These are phyloP conservation scores for Lucinisca nassula DNA, from an alignment of 2,888 invertebrate species.

Conservation along the genomic window DNA sequence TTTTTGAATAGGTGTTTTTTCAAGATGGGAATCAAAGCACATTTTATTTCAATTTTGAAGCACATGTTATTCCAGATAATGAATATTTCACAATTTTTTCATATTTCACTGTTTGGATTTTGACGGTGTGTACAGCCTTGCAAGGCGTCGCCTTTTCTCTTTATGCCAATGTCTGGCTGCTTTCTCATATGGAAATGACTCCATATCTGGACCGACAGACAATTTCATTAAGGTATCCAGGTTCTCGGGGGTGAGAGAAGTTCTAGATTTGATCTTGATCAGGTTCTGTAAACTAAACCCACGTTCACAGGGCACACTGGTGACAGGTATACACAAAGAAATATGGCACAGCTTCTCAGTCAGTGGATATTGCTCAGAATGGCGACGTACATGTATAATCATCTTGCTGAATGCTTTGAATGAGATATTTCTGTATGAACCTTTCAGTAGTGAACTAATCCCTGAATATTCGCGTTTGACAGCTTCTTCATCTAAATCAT, in stretches of 20 bases:
- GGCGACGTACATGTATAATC: background rate
- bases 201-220: slow-evolving; percentile 6
- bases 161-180: slow-evolving; percentile 22
- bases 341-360: background rate
- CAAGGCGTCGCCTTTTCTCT: slow-evolving; percentile 26
- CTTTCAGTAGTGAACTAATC: background rate
- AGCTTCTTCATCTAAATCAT: background rate
- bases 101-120: too few relatives aligned
- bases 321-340: background rate
- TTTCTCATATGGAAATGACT: slow-evolving; percentile 13
- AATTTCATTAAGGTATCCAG: slow-evolving; percentile 21
- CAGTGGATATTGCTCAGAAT: slow-evolving; percentile 19
- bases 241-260: slow-evolving; percentile 20
- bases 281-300: slow-evolving; percentile 25
- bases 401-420: background rate
- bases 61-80: too few relatives aligned
- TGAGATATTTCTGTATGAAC: background rate
- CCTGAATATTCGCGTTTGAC: background rate
- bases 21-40: too few relatives aligned
- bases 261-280: slow-evolving; percentile 2
- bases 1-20: too few relatives aligned
- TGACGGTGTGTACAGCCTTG: background rate
- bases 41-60: too few relatives aligned
- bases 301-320: slow-evolving; percentile 2
- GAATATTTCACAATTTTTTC: too few relatives aligned